These are phyloP conservation scores for Monodelphis domestica DNA, from an alignment of 2,797 vertebrate species.

Conservation along the genomic window DNA sequence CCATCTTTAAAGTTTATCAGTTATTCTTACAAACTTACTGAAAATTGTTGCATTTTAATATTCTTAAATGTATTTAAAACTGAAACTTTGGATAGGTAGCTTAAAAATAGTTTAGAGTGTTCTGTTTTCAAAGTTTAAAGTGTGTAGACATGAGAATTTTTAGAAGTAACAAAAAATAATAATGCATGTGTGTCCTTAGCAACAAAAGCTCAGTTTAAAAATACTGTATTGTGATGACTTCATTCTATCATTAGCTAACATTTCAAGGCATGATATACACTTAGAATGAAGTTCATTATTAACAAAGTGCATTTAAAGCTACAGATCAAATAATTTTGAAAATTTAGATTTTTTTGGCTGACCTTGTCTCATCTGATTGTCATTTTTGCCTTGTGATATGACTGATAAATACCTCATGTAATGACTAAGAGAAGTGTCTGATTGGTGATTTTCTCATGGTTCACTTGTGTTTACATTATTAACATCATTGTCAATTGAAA, in stretches of 20 bases:
- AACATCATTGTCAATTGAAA: background rate
- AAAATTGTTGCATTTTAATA: background rate
- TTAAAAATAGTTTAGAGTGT: background rate
- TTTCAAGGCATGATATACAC: background rate
- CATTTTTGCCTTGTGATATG: background rate
- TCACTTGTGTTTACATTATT: constrained; percentile 4
- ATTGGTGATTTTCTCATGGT: background rate
- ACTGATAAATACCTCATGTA: background rate
- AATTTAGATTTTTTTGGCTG: background rate
- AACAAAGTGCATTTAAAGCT: background rate
- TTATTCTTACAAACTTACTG: background rate
- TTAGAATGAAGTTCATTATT: background rate
- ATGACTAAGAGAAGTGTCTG: background rate
- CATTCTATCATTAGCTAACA: background rate
- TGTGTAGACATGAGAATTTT: background rate
- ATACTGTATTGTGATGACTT: background rate
- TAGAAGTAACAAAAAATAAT: too few relatives aligned
- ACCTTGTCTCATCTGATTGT: background rate
- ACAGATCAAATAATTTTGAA: background rate
- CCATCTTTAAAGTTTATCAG: background rate
- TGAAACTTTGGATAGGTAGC: background rate
- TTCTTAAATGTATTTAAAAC: background rate
- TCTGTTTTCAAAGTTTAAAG: background rate
- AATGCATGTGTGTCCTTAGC: background rate
- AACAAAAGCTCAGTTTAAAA: constrained; percentile 29